Evolutionary conservation across 2,797 vertebrate species (phyloP).

Genomic region (Lemur catta): DNA sequence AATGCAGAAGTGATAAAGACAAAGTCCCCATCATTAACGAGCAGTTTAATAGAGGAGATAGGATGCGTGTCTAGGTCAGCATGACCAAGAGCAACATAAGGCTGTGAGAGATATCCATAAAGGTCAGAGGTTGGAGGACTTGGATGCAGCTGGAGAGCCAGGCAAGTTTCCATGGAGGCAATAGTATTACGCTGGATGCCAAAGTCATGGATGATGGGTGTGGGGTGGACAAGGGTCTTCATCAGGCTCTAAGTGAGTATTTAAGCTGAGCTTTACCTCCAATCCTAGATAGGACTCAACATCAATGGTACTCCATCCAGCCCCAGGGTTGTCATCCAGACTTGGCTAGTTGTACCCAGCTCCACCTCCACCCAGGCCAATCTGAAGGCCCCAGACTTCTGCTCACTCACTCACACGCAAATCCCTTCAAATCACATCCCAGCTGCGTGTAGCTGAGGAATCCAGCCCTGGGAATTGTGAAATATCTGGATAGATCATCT

Average conservation of each 20-base stretch:
- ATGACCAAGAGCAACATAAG: not conserved
- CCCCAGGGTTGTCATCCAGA: not conserved
- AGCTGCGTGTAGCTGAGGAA: conserved; percentile 26
- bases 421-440: not conserved
- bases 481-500: conserved; percentile 30
- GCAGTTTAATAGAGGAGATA: not conserved
- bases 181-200: not conserved
- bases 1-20: conserved; percentile 59
- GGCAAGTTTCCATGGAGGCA: fast-evolving
- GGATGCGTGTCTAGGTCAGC: conserved; percentile 46
- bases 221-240: not conserved
- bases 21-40: not conserved
- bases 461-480: conserved; percentile 42
- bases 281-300: not conserved
- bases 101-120: not conserved
- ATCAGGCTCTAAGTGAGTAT: not conserved
- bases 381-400: not conserved
- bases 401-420: not conserved
- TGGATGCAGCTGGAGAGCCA: not conserved
- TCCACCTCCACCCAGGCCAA: not conserved
- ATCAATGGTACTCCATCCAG: not conserved
- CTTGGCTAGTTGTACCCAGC: not conserved
- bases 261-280: not conserved
- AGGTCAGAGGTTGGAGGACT: not conserved
- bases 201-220: not conserved